Conservation (phyloP, 35 echinoderm and acorn worm genomes). For the Anneissia japonica region DNA sequence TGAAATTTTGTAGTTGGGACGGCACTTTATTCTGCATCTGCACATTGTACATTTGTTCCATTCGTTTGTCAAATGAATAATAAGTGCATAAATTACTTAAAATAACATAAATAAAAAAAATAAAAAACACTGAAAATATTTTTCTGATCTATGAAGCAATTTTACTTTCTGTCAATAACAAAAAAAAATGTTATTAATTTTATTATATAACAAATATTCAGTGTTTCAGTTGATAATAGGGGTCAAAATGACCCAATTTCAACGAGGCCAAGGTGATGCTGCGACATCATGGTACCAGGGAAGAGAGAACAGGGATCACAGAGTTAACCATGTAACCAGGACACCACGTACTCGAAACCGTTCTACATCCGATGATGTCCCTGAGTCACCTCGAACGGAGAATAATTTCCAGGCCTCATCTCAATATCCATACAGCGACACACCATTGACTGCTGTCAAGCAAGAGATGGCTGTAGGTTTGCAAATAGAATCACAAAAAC, state of each 20-base stretch:
- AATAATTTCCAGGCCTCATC: too few species aligned
- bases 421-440: background rate
- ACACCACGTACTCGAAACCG: background rate
- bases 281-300: background rate
- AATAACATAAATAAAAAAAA: too few species aligned
- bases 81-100: too few species aligned
- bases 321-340: background rate
- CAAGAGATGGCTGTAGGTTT: background rate
- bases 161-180: too few species aligned
- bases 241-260: background rate
- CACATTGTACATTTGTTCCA: too few species aligned
- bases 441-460: background rate
- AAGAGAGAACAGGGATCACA: background rate
- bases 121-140: too few species aligned
- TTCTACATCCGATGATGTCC: background rate
- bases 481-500: background rate
- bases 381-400: background rate
- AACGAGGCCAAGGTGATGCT: background rate
- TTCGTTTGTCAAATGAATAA: too few species aligned
- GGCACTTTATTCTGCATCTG: too few species aligned
- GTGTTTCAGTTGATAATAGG: background rate
- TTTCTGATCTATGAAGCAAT: too few species aligned
- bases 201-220: too few species aligned
- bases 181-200: too few species aligned
- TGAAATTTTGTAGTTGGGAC: too few species aligned